A percentile compares a stretch with the other conserved stretches of the same genome.
Conservation (phyloP, 2,113 vertebrate species). For the Piprites chloris region DNA sequence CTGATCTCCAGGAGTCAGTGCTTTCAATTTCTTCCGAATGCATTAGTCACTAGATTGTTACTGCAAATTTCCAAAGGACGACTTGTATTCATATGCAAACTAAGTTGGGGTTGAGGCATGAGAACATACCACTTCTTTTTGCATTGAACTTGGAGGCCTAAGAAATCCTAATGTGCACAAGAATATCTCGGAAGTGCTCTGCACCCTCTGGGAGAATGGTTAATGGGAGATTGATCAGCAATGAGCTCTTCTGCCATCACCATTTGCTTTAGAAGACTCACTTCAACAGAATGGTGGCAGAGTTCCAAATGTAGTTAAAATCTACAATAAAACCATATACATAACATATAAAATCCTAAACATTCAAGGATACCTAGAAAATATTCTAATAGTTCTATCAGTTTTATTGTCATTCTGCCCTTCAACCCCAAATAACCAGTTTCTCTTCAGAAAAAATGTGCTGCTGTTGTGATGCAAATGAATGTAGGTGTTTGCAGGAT, state of each 20-base stretch:
- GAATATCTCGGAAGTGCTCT: constrained; percentile 1
- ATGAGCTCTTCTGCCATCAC: not conserved
- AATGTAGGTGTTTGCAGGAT: not conserved
- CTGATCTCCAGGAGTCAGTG: not conserved
- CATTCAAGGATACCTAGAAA: not conserved
- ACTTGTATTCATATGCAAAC: constrained; percentile 27
- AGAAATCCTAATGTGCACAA: constrained; percentile 8
- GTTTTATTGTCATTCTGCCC: not conserved
- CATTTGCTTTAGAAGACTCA: not conserved
- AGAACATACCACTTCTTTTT: constrained; percentile 21
- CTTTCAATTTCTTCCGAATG: not conserved
- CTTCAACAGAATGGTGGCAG: not conserved
- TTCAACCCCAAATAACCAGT: not conserved
- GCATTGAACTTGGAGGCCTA: not conserved
- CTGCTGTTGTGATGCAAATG: not conserved
- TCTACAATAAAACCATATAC: not conserved
- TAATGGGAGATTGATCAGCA: not conserved
- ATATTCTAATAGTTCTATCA: not conserved
- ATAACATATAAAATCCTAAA: not conserved
- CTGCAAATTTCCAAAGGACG: not conserved
- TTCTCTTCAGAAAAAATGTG: not conserved
- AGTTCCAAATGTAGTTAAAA: not conserved
- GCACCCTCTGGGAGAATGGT: not conserved
- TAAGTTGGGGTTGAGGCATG: not conserved
- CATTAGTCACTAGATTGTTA: not conserved